phyloP scores from a whole-genome alignment of 1,140 invertebrate species.

The Gryon sp. region DNA sequence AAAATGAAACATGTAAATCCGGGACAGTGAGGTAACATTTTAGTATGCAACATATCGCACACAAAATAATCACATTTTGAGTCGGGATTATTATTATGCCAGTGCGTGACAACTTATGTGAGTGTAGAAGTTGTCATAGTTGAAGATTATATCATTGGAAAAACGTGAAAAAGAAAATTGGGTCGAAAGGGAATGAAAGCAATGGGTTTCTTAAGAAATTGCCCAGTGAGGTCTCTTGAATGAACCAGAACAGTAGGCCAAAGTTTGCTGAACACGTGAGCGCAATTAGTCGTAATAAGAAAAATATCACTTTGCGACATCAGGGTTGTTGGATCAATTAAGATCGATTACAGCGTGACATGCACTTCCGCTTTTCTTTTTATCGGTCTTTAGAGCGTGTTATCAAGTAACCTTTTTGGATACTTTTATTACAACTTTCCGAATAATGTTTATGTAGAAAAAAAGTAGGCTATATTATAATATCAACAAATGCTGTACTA shows the following conservation, averaged over 20 bases:
- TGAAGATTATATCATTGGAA: constrained; percentile 55
- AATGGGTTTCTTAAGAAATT: constrained; percentile 30
- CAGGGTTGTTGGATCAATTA: constrained; percentile 66
- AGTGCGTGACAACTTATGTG: constrained; percentile 61
- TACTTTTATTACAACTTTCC: too few relatives aligned
- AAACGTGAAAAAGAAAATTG: constrained; percentile 38
- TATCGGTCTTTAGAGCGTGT: constrained; percentile 26
- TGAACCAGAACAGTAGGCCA: constrained; percentile 56
- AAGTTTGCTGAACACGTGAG: constrained; percentile 47
- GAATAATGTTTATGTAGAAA: too few relatives aligned
- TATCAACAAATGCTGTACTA: too few relatives aligned
- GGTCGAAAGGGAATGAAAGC: constrained; percentile 48
- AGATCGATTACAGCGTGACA: constrained; percentile 58
- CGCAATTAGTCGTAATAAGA: constrained; percentile 60
- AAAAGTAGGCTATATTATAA: too few relatives aligned
- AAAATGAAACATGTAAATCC: constrained; percentile 32
- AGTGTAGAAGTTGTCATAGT: constrained; percentile 59
- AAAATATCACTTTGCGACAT: constrained; percentile 62
- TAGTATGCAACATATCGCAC: constrained; percentile 46
- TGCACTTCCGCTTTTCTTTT: constrained; percentile 63
- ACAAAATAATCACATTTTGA: constrained; percentile 51
- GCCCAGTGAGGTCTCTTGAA: constrained; percentile 9
- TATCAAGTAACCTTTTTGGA: constrained; percentile 25
- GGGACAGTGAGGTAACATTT: constrained; percentile 40
- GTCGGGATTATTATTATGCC: constrained; percentile 60